Evolutionary conservation across 2,797 vertebrate species (phyloP).

Genomic region (Helarctos malayanus): DNA sequence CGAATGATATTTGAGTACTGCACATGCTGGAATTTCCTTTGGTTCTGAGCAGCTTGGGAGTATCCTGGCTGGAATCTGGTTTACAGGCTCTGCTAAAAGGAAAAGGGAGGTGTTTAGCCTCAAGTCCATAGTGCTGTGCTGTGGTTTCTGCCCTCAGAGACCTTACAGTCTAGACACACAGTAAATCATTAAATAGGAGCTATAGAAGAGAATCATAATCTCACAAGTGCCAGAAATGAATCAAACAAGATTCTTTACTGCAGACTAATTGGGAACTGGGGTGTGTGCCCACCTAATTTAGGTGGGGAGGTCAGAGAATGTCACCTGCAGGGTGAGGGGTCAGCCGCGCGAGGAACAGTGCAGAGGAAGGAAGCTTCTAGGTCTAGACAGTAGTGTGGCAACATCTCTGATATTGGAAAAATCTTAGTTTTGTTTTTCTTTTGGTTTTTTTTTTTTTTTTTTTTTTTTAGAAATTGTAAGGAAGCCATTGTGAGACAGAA

Average conservation of each 20-base stretch:
- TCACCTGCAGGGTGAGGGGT: neutral
- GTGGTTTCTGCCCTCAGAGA: neutral
- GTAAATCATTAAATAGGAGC: neutral
- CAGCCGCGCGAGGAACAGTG: rapidly evolving
- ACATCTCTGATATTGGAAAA: neutral
- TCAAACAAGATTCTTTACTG: neutral
- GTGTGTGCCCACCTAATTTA: neutral
- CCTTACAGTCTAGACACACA: neutral
- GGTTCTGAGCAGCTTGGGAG: neutral
- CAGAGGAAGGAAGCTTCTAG: neutral
- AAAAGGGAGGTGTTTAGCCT: neutral
- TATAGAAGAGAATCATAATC: neutral
- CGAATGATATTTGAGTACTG: neutral
- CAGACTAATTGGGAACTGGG: neutral
- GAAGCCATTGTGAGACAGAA: neutral
- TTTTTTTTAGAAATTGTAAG: neutral
- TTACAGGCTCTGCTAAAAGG: neutral
- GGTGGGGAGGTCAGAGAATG: neutral
- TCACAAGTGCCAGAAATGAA: neutral
- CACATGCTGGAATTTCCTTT: neutral
- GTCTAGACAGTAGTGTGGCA: neutral
- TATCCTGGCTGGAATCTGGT: neutral
- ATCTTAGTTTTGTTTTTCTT: neutral
- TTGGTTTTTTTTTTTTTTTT: neutral
- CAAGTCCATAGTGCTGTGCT: neutral